A percentile compares a stretch with the other conserved stretches of the same genome.
These are phyloP conservation scores for Platycnemis pennipes DNA, from an alignment of 2,888 invertebrate genomes.

Conservation along the genomic window DNA sequence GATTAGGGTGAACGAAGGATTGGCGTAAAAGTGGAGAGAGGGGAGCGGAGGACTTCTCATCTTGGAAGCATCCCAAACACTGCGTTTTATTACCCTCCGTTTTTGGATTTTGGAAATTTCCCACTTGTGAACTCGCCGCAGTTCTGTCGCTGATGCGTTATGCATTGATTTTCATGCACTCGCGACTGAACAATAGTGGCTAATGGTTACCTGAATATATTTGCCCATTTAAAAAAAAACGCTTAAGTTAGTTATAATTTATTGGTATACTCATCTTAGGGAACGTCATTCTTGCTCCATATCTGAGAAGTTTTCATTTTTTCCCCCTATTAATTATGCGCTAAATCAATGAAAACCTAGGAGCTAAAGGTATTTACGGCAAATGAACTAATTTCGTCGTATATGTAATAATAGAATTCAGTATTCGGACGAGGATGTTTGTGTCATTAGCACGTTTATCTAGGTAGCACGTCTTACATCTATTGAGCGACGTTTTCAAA, in stretches of 20 bases:
- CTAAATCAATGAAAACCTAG: no score
- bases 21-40: not conserved
- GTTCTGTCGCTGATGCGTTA: not conserved
- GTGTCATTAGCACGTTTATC: no score
- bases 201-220: not conserved
- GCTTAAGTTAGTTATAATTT: not conserved
- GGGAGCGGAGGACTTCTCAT: not conserved
- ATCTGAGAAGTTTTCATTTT: not conserved
- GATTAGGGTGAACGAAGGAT: not conserved
- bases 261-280: not conserved
- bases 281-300: not conserved
- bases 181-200: not conserved
- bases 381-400: no score
- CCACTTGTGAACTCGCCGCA: not conserved
- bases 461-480: no score
- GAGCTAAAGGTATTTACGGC: no score
- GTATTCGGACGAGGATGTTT: no score
- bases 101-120: not conserved
- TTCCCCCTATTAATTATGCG: no score
- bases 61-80: not conserved
- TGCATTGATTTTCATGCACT: not conserved
- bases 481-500: no score
- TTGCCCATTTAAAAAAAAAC: not conserved
- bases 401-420: no score
- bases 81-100: not conserved